Evolutionary conservation across 2,888 invertebrate genomes (phyloP).

Genomic region (Himalopsyche tibetana): DNA sequence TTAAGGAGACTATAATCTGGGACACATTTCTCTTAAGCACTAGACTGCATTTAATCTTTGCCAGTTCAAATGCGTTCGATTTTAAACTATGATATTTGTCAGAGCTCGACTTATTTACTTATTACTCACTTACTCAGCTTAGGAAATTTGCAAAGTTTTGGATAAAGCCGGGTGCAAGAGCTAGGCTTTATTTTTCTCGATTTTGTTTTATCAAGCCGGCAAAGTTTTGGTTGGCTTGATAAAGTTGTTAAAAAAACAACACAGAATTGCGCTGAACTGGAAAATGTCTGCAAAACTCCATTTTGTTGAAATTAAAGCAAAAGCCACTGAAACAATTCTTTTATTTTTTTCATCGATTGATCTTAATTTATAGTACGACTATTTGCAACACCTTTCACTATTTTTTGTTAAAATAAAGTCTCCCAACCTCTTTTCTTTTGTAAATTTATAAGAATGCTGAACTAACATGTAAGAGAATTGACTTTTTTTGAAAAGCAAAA

Average conservation of each 20-base stretch:
- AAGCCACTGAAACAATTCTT: no score
- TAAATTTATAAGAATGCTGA: no score
- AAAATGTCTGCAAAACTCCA: no score
- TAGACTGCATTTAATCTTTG: slow-evolving; percentile 23
- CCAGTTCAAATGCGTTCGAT: slow-evolving; percentile 9
- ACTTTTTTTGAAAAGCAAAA: no score
- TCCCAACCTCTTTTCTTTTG: no score
- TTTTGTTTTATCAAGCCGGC: slow-evolving; percentile 6
- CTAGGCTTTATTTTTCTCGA: neutral
- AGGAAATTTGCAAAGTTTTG: neutral
- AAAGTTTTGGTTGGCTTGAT: neutral
- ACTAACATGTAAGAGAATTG: no score
- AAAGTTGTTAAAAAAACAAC: neutral
- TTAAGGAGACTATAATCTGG: neutral
- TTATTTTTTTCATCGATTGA: no score
- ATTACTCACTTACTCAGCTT: neutral
- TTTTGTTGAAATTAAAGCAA: no score
- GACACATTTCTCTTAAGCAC: neutral
- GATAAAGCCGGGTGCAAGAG: neutral
- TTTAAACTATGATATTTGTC: slow-evolving; percentile 34
- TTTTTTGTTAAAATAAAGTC: no score
- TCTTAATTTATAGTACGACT: no score
- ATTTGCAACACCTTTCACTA: no score
- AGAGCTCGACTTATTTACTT: neutral
- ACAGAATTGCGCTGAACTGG: neutral